Conservation (phyloP, 2,888 invertebrate genomes). For the Erebia palarica region DNA sequence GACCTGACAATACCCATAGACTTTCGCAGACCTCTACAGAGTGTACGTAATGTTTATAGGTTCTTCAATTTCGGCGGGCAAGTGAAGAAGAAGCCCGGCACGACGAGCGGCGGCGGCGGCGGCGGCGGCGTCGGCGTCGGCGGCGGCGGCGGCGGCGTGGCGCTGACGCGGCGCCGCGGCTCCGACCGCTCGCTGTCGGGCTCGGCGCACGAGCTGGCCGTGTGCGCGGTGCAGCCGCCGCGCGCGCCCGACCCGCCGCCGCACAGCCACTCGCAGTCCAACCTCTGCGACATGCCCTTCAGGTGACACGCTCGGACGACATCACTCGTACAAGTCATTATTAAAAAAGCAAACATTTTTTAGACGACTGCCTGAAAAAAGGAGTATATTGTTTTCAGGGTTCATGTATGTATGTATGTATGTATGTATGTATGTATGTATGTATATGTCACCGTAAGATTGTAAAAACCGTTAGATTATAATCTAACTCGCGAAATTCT, state of each 20-base stretch:
- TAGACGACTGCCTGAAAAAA: no score
- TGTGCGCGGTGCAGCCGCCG: constrained; percentile 84
- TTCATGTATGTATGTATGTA: no score
- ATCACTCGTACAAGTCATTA: no score
- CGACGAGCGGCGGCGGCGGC: constrained; percentile 61
- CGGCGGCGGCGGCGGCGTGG: constrained; percentile 83
- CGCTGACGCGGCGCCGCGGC: constrained; percentile 86
- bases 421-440: no score
- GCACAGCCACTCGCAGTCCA: constrained; percentile 95
- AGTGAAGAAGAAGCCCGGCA: constrained; percentile 91
- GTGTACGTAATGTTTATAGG: constrained; percentile 64
- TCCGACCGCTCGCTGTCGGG: constrained; percentile 93
- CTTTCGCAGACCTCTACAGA: neutral
- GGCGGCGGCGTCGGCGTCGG: constrained; percentile 75
- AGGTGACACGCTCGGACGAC: constrained; percentile 79
- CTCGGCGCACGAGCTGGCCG: constrained; percentile 91
- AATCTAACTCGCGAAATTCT: no score
- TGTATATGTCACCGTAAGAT: no score
- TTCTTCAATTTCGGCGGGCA: constrained; percentile 96
- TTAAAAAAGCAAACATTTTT: no score
- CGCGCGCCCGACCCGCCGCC: constrained; percentile 89
- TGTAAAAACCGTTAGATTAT: no score
- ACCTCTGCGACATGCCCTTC: constrained; percentile 91
- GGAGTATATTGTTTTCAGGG: no score
- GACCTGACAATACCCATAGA: no score